Conservation (phyloP, 2,888 invertebrate species). For the Gymnocheta viridis region DNA sequence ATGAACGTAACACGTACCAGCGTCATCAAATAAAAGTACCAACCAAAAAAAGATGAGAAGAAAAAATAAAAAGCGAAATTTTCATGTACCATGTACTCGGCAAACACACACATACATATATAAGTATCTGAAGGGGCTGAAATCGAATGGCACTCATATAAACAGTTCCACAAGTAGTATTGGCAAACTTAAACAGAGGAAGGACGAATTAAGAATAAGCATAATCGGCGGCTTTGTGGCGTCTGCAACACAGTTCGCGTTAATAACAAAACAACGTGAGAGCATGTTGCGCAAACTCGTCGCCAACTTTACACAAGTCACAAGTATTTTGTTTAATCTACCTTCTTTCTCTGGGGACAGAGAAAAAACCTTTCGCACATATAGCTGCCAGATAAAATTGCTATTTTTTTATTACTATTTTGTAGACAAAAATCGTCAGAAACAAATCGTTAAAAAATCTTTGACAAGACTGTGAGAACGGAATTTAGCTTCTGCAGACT, state of each 20-base stretch:
- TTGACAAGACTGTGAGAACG: too few relatives aligned
- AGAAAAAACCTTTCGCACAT: not conserved
- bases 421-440: not conserved
- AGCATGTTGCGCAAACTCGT: constrained; percentile 72
- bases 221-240: constrained; percentile 72
- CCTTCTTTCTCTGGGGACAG: not conserved
- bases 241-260: constrained; percentile 71
- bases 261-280: constrained; percentile 73
- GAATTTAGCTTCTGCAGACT: too few relatives aligned
- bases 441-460: too few relatives aligned
- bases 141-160: constrained; percentile 30
- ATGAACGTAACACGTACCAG: constrained; percentile 61
- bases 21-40: constrained; percentile 4
- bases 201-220: constrained; percentile 52
- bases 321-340: constrained; percentile 47
- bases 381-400: not conserved
- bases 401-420: too few relatives aligned
- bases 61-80: constrained; percentile 54
- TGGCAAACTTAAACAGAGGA: constrained; percentile 37
- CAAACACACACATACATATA: not conserved
- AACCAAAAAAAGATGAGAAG: constrained; percentile 15
- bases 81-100: constrained; percentile 53
- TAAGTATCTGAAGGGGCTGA: constrained; percentile 10
- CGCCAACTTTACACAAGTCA: constrained; percentile 68
- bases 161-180: constrained; percentile 37